A percentile compares a stretch with the other conserved stretches of the same genome.
These are phyloP conservation scores for Iphiclides podalirius DNA, from an alignment of 2,888 invertebrate genomes.

Conservation along the genomic window DNA sequence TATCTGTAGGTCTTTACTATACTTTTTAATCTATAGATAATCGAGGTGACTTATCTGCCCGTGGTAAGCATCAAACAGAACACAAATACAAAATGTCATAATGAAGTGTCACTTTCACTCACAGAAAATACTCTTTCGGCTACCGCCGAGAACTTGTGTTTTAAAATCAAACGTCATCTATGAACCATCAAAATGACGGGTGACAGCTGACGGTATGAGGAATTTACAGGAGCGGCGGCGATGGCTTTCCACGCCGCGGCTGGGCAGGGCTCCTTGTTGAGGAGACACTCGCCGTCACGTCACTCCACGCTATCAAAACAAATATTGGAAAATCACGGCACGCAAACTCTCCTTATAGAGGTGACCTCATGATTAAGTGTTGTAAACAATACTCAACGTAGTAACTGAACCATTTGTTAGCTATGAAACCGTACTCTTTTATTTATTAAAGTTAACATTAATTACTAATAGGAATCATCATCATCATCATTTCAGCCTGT, in stretches of 20 bases:
- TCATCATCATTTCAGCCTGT: no score
- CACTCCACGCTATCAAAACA: constrained; percentile 6
- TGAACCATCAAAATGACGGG: constrained; percentile 6
- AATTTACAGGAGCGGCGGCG: constrained; percentile 22
- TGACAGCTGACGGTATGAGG: constrained; percentile 20
- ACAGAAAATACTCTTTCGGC: neutral
- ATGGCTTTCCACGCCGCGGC: constrained; percentile 25
- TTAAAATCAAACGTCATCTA: neutral
- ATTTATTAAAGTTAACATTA: no score
- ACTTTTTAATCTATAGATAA: no score
- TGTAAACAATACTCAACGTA: no score
- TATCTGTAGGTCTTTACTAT: no score
- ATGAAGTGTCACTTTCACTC: neutral
- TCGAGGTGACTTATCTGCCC: no score
- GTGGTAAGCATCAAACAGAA: no score
- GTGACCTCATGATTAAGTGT: constrained; percentile 4
- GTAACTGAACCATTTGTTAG: no score
- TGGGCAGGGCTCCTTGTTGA: constrained; percentile 17
- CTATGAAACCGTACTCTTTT: no score
- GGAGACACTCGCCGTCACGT: constrained; percentile 12
- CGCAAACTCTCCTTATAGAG: neutral
- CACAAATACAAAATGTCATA: neutral
- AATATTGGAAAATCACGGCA: constrained; percentile 9
- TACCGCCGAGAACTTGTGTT: neutral
- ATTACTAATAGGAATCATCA: no score